phyloP scores from a whole-genome alignment of 2,888 invertebrate genomes.

The Tipula unca region DNA sequence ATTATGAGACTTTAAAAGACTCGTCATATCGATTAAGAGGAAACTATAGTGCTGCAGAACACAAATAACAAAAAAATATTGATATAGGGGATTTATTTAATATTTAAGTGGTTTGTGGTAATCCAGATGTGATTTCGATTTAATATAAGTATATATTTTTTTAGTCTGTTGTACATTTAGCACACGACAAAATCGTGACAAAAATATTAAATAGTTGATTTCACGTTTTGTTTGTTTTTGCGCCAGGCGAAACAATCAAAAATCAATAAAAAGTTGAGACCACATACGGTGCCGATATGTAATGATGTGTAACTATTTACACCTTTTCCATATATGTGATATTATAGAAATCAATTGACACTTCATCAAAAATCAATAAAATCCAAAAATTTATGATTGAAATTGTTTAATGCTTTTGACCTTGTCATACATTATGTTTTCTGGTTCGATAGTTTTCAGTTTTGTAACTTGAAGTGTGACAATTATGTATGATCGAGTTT shows the following conservation, averaged over 20 bases:
- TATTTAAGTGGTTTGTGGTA: background rate
- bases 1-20: background rate
- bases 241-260: background rate
- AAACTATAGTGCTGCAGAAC: background rate
- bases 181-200: constrained; percentile 14
- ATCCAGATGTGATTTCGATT: background rate
- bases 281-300: background rate
- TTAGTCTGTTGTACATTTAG: background rate
- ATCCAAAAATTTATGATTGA: background rate
- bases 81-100: background rate
- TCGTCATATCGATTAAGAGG: background rate
- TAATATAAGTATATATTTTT: background rate
- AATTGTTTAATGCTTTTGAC: background rate
- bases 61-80: background rate
- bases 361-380: background rate
- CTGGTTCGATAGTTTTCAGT: background rate
- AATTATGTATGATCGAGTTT: background rate
- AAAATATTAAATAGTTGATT: background rate
- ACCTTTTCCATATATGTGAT: background rate
- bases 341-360: background rate
- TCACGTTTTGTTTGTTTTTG: background rate
- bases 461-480: background rate
- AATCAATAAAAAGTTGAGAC: background rate
- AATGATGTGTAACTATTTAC: background rate
- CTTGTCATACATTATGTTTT: background rate